Conservation (phyloP, 2,797 vertebrate genomes). For the Catamblyrhynchus diadema region DNA sequence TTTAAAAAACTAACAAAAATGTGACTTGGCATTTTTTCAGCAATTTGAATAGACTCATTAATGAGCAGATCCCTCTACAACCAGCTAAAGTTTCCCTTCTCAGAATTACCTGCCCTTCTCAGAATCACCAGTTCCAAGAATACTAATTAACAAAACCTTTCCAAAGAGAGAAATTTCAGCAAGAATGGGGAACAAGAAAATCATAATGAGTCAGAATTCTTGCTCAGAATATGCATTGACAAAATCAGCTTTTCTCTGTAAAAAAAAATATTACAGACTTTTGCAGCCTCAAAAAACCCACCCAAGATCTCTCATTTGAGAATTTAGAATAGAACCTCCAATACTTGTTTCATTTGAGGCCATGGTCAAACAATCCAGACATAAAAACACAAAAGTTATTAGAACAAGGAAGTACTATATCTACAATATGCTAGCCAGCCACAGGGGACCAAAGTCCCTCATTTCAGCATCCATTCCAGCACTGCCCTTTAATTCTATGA, state of each 20-base stretch:
- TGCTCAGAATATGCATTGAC: not conserved
- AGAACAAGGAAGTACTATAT: not conserved
- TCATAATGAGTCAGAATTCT: not conserved
- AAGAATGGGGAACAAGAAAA: not conserved
- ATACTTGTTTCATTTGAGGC: not conserved
- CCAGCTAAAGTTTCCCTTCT: not conserved
- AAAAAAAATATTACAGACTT: not conserved
- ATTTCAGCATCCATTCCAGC: not conserved
- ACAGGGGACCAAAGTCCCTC: not conserved
- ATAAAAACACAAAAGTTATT: not conserved
- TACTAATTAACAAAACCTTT: not conserved
- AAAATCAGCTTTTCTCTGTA: not conserved
- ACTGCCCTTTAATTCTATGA: not conserved
- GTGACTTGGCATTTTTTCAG: not conserved
- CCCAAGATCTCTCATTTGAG: not conserved
- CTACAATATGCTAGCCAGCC: not conserved
- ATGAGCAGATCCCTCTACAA: not conserved
- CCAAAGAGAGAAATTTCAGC: not conserved
- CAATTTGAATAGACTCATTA: not conserved
- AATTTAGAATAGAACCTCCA: not conserved
- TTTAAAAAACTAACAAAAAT: not conserved
- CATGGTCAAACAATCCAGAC: not conserved
- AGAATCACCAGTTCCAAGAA: not conserved
- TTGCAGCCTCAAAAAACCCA: not conserved
- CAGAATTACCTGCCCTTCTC: not conserved